Conservation (phyloP, 2,113 vertebrate species). For the Protomyctophum bolini region DNA sequence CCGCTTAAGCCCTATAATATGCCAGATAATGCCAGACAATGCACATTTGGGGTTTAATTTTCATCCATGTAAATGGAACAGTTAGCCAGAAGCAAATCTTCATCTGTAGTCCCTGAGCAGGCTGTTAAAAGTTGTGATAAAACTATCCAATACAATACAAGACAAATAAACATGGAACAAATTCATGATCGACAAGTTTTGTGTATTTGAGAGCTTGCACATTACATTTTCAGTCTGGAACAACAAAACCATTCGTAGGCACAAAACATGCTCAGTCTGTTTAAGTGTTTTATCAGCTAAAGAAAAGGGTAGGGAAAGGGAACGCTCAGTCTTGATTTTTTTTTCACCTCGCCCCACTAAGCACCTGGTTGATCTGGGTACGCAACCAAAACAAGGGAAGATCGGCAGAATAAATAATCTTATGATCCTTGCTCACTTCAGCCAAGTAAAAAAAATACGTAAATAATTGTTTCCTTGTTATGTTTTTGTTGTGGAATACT, state of each 20-base stretch:
- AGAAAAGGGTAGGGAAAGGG: neutral
- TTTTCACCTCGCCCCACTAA: neutral
- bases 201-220: neutral
- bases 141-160: too few relatives aligned
- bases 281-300: slow-evolving; percentile 10
- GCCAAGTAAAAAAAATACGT: neutral
- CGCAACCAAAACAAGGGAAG: slow-evolving; percentile 40
- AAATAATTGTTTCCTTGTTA: too few relatives aligned
- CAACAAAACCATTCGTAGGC: slow-evolving; percentile 8
- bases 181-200: too few relatives aligned
- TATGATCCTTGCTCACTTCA: neutral
- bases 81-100: too few relatives aligned
- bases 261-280: slow-evolving; percentile 13
- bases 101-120: too few relatives aligned
- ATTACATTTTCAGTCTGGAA: slow-evolving; percentile 14
- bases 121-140: too few relatives aligned
- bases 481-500: too few relatives aligned
- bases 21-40: too few relatives aligned
- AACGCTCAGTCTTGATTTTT: slow-evolving; percentile 2
- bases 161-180: too few relatives aligned
- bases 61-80: too few relatives aligned
- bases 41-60: too few relatives aligned
- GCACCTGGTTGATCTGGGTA: slow-evolving; percentile 19
- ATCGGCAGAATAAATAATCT: slow-evolving; percentile 23
- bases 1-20: too few relatives aligned